Evolutionary conservation across 2,797 vertebrate genomes (phyloP).

Genomic region (Limosa lapponica): DNA sequence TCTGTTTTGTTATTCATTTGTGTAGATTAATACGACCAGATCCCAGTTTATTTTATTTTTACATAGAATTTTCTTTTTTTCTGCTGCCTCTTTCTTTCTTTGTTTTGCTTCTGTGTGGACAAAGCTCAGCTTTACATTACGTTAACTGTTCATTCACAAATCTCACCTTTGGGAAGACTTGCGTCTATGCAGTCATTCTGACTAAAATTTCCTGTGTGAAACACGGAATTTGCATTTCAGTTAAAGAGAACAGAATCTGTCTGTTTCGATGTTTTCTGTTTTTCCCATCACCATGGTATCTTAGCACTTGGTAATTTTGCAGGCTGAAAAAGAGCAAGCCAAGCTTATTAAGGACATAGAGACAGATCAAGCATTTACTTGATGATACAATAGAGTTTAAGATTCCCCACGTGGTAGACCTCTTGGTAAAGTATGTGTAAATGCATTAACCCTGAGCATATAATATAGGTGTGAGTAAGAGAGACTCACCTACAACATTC

Average conservation of each 20-base stretch:
- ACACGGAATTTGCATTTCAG: slow-evolving; percentile 43
- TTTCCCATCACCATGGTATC: slow-evolving; percentile 18
- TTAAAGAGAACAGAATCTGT: slow-evolving; percentile 20
- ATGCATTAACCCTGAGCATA: neutral
- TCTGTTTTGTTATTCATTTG: neutral
- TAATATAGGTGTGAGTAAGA: neutral
- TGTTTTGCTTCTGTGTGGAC: neutral
- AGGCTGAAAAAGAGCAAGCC: slow-evolving; percentile 36
- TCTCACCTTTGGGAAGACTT: neutral
- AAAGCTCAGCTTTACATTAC: neutral
- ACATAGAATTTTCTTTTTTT: neutral
- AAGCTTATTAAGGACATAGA: neutral
- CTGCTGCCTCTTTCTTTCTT: neutral
- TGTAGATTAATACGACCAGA: neutral
- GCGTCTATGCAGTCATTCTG: neutral
- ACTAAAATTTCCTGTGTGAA: slow-evolving; percentile 19
- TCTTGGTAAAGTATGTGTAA: neutral
- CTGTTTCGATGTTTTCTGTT: neutral
- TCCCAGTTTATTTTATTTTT: neutral
- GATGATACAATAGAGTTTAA: neutral
- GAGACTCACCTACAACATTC: neutral
- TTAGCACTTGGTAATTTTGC: neutral
- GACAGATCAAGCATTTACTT: neutral
- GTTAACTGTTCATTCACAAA: neutral
- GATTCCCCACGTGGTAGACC: neutral